phyloP scores from a whole-genome alignment of 2,797 vertebrate genomes.

The Thamnophis elegans region DNA sequence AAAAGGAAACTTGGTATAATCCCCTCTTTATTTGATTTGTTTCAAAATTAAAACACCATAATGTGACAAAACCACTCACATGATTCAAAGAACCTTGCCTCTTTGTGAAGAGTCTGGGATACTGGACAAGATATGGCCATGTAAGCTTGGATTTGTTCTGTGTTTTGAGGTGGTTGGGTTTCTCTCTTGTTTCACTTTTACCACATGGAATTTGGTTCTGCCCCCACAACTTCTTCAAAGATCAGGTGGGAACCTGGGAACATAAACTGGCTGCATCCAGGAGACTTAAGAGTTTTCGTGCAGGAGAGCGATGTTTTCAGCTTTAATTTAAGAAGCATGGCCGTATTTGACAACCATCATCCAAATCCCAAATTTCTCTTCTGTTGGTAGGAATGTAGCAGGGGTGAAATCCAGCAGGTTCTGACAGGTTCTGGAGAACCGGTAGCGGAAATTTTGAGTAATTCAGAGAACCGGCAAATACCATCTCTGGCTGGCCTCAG shows the following conservation, averaged over 20 bases:
- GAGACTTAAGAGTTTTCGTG: neutral
- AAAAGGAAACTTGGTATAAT: neutral
- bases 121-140: neutral
- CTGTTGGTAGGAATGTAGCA: neutral
- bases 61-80: neutral
- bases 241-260: neutral
- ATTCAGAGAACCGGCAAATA: too few relatives aligned
- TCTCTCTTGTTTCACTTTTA: neutral
- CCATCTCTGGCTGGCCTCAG: too few relatives aligned
- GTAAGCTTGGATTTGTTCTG: neutral
- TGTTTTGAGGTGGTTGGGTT: neutral
- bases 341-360: neutral
- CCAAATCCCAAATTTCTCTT: neutral
- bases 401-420: too few relatives aligned
- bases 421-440: too few relatives aligned
- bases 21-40: neutral
- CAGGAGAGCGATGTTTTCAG: neutral
- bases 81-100: neutral
- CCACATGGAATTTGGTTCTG: neutral
- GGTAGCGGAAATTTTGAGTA: too few relatives aligned
- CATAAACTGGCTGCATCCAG: neutral
- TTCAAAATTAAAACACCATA: neutral
- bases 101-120: neutral
- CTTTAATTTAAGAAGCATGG: neutral
- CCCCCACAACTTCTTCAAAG: neutral